A percentile compares a stretch with the other conserved stretches of the same genome.
These are phyloP conservation scores for Gallinago solitaria DNA, from an alignment of 2,797 vertebrate genomes.

Conservation along the genomic window DNA sequence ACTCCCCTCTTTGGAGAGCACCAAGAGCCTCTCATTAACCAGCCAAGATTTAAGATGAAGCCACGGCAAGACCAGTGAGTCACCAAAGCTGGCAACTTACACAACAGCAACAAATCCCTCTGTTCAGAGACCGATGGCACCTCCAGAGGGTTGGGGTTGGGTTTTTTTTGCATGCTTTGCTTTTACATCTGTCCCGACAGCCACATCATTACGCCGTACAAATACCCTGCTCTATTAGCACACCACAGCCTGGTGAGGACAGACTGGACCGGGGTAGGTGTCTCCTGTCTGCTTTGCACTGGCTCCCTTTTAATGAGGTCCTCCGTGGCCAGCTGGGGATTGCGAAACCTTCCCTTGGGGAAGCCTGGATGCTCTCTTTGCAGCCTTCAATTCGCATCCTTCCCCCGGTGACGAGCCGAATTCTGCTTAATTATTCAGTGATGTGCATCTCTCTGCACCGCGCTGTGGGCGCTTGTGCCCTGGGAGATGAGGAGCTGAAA, in stretches of 20 bases:
- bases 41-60: background rate
- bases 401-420: background rate
- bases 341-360: background rate
- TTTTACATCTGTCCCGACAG: background rate
- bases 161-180: background rate
- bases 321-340: background rate
- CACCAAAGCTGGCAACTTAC: background rate
- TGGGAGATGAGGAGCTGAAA: background rate
- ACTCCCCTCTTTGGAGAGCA: background rate
- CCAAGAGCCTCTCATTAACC: background rate
- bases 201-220: fast-evolving
- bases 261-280: background rate
- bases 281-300: background rate
- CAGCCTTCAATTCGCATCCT: background rate
- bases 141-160: background rate
- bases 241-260: background rate
- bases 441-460: background rate
- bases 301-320: background rate
- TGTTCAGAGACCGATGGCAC: background rate
- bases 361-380: background rate
- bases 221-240: background rate
- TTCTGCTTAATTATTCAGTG: background rate
- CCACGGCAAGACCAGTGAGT: background rate
- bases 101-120: background rate
- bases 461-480: background rate